Base-by-base conservation (phyloP, 1,140 invertebrate species). In the Calephelis nemesis region DNA sequence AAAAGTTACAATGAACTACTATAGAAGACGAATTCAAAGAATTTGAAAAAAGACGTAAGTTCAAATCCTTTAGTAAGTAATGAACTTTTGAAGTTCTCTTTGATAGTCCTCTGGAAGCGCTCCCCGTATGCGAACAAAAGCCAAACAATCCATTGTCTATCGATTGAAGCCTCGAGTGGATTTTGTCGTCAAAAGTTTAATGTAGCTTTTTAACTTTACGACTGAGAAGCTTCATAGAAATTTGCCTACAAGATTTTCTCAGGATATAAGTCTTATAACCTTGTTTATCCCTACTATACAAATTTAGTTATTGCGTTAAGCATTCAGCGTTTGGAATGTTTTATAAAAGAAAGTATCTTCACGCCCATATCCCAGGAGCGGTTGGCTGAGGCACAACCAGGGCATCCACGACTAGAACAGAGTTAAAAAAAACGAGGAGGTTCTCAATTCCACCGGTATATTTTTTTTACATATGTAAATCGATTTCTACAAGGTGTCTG, bases 141-240 rank as follows among this genome's bases (percentile, higher is more conserved):
- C 69, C 79, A 84, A 87, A 85, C 83, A 86, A 81, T 85, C 82
- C 77, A 83, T 84, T 87, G 85, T 85, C 83, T 87, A 87, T 88
- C 77, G 85, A 83, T 83, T 85, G 77, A 80, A 81, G 82, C 80
- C 76, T 62, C 65, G 74, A 81, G 84, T 86, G 83, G 78, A 83
- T 81, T 85, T 84, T 85, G 81, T 63, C 47, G 62, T 63, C 62
- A 19, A 48, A 63, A 63, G 19, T 63, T 48, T 63, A 63, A 63
- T 47, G 47, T 47, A 30, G 47, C 13, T 49, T 63, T 30, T 47
- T 63, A 63, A 48, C 62, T 47, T 47, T 49, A 48, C 47, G 47
- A 63, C 45, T 48, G 62, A 63, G 11, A 9, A 63, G 62, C 42
- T 63, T 19, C 15, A 47, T 47, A 47, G 9, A 47, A 47, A 30